These are phyloP conservation scores for Orchesella cincta DNA, from an alignment of 1,140 invertebrate genomes.

Conservation along the genomic window DNA sequence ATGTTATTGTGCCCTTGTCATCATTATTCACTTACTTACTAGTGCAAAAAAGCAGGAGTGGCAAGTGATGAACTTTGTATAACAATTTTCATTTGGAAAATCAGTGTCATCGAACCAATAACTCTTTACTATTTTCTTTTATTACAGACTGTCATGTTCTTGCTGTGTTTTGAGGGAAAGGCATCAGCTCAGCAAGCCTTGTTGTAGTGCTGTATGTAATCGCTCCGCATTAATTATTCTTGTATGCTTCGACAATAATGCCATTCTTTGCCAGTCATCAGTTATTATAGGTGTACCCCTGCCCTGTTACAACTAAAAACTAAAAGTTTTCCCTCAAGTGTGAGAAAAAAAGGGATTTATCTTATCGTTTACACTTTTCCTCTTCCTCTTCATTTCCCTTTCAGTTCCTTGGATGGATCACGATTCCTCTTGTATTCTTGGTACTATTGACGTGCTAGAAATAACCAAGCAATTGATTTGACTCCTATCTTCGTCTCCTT, in stretches of 20 bases:
- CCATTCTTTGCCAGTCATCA: too few species aligned
- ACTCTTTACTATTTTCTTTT: neutral
- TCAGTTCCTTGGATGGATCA: neutral
- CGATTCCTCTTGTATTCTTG: too few species aligned
- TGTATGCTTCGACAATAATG: too few species aligned
- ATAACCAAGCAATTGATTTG: too few species aligned
- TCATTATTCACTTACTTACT: constrained; percentile 19
- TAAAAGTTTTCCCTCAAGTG: constrained; percentile 9
- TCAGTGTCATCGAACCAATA: constrained; percentile 25
- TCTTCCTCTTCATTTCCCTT: constrained; percentile 14
- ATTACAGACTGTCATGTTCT: neutral
- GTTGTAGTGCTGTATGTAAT: too few species aligned
- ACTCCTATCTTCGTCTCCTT: too few species aligned
- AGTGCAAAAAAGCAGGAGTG: neutral
- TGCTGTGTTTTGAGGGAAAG: neutral
- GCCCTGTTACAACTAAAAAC: neutral
- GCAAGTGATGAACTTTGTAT: neutral
- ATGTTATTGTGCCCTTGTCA: neutral
- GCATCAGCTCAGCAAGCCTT: neutral
- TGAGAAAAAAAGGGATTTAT: constrained; percentile 14
- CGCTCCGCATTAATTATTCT: neutral
- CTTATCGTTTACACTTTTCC: neutral
- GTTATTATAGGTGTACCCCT: neutral
- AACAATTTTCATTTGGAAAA: neutral
- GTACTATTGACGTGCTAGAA: too few species aligned